Evolutionary conservation across 2,797 vertebrate species (phyloP), one percentile per base, ranked within the genome.

Genomic region (Hyperoplus immaculatus): DNA sequence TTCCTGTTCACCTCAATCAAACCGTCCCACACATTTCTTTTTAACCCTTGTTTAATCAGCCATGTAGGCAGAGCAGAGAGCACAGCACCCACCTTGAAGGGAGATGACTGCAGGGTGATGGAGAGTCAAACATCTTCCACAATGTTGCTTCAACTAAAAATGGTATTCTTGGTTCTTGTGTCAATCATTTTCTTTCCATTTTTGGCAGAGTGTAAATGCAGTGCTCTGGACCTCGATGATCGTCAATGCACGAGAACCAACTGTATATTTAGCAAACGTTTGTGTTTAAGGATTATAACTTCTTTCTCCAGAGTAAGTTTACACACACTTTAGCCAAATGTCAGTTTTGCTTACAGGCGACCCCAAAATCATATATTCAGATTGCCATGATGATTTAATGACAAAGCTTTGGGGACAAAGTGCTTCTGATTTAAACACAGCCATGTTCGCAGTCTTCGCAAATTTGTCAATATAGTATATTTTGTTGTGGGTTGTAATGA

Each of bases 1-100:
- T 58, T 75, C 58, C 41, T 58, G 66, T 62, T 73, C 53, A 47
- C 61, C 59, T 76, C 75, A 63, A 53, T 84, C 18, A 75, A 60
- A 69, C 66, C 50, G 62, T 53, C 68, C 69, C 15, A 51, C n/a
- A 45, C 66, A 78, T 47, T 68, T 29, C 3, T 21, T 65, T 75
- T 77, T 50, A 88, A 88, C 80, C 69, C 72, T 66, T 66, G 14
- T 87, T 81, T 73, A 71, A 85, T 82, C 11, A 74, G 71, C 57
- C 75, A 67, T 46, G 65, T 61, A 0, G 63, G 39, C 0, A 4
- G 53, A 74, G 66, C 0, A 4, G 53, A 74, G 66, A 80, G 57
- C 54, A 36, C 10, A 21, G 16, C 59, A 39, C 41, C 0, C 8
- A 65, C 57, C 55, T 63, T 62, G 45, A 74, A 39, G 77, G 65